Evolutionary conservation across 2,113 vertebrate genomes (phyloP), one percentile per base, ranked within the genome.

Genomic region (Heterotilapia buettikoferi): DNA sequence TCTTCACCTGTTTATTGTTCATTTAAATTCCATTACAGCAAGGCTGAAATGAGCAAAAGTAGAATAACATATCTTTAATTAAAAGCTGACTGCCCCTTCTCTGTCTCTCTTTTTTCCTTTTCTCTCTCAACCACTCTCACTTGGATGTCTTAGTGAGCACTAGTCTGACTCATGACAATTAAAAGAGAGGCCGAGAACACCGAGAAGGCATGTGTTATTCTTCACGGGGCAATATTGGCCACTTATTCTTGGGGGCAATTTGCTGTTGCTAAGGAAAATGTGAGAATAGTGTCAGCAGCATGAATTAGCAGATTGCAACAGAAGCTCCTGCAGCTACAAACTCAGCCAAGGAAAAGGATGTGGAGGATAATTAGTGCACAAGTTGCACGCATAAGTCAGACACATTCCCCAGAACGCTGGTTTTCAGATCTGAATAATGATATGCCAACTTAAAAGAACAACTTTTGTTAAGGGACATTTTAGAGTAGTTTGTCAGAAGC

Each of bases 301-400:
- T 92, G 92, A 95, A 91, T 90, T 86, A 93, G 86, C 93, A 92
- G 84, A 94, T 90, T 93, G 76, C 84, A 89, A 91, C 84, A 93
- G 78, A 93, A 78, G 82, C 90, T 93, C 86, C 82, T 83, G 86
- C 83, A 87, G 88, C 82, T 78, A 71, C 50, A 76, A 91, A 87
- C 52, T 16, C 12, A 87, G 79, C 47, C 81, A 80, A 53, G 52
- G 26, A 90, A 84, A 87, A 80, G 24, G 84, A 90, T 86, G 52
- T 82, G 90, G 82, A 63, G 90, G 33, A 57, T 84, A 92, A 94
- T 92, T 92, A 91, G 86, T 38, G 80, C 88, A 83, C 71, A 76
- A 84, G 84, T 73, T 68, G 92, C 84, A 84, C 78, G 85, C 40
- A 94, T 84, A 89, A 86, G 79, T 92, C 85, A 85, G 73, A 36